Percentiles rank a stretch among this genome's conserved stretches.
Evolutionary conservation across 2,888 invertebrate species (phyloP).

Genomic region (Clistopyga incitator): DNA sequence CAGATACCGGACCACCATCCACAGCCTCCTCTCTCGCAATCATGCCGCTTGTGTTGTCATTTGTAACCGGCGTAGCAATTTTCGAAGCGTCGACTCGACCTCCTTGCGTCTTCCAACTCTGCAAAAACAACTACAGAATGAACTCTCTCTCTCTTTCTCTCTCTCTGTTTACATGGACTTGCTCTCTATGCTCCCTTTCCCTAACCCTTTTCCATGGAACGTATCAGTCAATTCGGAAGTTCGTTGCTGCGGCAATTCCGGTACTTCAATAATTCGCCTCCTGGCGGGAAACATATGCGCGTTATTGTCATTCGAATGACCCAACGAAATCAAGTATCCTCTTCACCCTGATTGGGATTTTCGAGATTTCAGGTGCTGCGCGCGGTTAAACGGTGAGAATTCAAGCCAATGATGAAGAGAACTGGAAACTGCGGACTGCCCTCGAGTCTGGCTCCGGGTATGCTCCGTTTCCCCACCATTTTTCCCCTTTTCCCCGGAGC

Average conservation of each 20-base stretch:
- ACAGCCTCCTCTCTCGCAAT: conserved; percentile 68
- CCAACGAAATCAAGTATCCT: too few species aligned
- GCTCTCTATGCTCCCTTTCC: conserved; percentile 31
- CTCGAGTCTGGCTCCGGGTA: too few species aligned
- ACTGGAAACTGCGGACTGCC: too few species aligned
- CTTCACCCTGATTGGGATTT: too few species aligned
- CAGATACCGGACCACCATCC: conserved; percentile 7
- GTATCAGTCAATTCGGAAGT: background rate
- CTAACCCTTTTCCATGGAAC: background rate
- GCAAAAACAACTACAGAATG: conserved; percentile 69
- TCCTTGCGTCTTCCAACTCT: conserved; percentile 48
- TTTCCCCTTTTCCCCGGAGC: background rate
- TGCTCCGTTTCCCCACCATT: conserved; percentile 41
- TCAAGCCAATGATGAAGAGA: too few species aligned
- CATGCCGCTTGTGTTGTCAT: conserved; percentile 79
- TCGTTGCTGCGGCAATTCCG: background rate
- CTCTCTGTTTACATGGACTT: conserved; percentile 20
- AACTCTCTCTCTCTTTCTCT: background rate
- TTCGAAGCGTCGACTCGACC: conserved; percentile 67
- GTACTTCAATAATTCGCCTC: background rate
- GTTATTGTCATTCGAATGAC: too few species aligned
- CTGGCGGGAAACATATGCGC: too few species aligned
- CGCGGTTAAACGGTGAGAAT: too few species aligned
- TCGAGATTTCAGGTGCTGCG: too few species aligned
- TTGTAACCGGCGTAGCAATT: conserved; percentile 76